These are phyloP conservation scores for Lerista edwardsae DNA, from an alignment of 2,797 vertebrate genomes.

Conservation along the genomic window DNA sequence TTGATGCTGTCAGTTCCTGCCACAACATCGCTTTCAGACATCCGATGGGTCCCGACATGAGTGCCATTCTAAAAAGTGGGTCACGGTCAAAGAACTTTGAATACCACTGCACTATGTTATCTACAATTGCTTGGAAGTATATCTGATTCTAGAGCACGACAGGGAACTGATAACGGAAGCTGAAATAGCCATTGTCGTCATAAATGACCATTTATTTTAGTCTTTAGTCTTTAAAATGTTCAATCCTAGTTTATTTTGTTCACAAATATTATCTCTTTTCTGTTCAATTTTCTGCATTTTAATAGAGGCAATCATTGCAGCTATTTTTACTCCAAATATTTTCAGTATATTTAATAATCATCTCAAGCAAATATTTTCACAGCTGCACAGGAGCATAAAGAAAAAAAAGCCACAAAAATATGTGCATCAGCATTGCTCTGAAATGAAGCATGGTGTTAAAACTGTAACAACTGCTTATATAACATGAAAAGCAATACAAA, in stretches of 20 bases:
- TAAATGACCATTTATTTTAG: neutral
- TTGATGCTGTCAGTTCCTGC: too few species aligned
- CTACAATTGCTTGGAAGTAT: neutral
- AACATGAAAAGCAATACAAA: neutral
- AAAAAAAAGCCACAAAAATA: neutral
- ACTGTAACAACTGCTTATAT: neutral
- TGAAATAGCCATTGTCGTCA: neutral
- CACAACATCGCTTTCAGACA: too few species aligned
- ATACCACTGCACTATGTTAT: too few species aligned
- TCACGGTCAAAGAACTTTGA: too few species aligned
- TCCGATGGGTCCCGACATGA: too few species aligned
- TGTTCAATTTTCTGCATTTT: neutral
- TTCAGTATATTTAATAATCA: slow-evolving; percentile 1
- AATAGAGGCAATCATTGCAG: neutral
- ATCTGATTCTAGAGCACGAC: neutral
- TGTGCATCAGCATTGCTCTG: neutral
- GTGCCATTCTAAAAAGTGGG: too few species aligned
- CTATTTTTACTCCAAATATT: neutral
- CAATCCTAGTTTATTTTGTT: neutral
- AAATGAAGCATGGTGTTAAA: neutral
- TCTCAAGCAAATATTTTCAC: slow-evolving; percentile 14
- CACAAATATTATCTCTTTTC: neutral
- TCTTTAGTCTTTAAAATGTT: neutral
- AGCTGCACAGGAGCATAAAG: slow-evolving; percentile 6
- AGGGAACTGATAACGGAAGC: neutral